Conservation (phyloP, 2,888 invertebrate genomes). For the Idaea straminata region DNA sequence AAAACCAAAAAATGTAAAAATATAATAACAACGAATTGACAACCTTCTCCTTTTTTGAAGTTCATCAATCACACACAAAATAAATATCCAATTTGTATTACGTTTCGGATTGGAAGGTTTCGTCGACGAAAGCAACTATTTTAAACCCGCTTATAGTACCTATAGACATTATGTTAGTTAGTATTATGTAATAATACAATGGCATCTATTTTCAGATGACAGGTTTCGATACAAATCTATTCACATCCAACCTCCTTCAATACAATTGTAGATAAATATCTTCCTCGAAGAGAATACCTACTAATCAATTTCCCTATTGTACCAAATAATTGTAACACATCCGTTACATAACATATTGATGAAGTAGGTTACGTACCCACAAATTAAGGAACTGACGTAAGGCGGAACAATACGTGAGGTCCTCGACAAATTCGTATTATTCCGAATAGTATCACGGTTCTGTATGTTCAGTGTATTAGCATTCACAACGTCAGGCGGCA, state of each 20-base stretch:
- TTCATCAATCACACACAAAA: too few species aligned
- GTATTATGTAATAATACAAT: too few species aligned
- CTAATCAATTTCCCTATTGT: background rate
- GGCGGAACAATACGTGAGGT: slow-evolving; percentile 10
- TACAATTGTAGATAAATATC: background rate
- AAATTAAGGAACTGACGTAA: slow-evolving; percentile 4
- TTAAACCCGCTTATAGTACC: too few species aligned
- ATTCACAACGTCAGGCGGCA: slow-evolving; percentile 52
- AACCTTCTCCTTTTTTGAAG: too few species aligned
- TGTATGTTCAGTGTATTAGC: slow-evolving; percentile 49
- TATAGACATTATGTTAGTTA: too few species aligned
- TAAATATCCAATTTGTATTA: too few species aligned
- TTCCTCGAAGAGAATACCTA: background rate
- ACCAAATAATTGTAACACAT: background rate
- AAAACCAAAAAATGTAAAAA: too few species aligned
- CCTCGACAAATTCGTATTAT: slow-evolving; percentile 32
- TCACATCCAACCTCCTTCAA: background rate
- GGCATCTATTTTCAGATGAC: too few species aligned
- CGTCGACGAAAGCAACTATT: too few species aligned
- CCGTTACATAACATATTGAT: slow-evolving; percentile 1
- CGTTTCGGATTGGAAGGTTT: too few species aligned
- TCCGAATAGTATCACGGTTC: slow-evolving; percentile 40
- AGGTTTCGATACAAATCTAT: background rate
- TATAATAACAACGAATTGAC: too few species aligned
- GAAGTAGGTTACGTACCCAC: background rate